Base-by-base conservation (phyloP, 2,113 vertebrate genomes). In the Uria aalge region DNA sequence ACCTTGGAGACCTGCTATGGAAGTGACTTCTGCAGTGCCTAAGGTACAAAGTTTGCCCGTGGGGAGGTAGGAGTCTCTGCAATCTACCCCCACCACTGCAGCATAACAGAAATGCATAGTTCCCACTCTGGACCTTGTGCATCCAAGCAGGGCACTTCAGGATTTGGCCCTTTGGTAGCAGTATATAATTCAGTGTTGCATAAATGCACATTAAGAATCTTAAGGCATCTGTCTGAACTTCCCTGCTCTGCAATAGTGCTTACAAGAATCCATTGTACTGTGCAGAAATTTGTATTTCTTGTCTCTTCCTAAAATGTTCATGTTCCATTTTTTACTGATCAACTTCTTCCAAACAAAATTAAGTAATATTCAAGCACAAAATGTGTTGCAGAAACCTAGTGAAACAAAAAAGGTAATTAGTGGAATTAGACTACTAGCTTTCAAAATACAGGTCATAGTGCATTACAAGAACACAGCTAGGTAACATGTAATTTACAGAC, bases 151-250 rank as follows among this genome's bases (percentile, higher is more conserved):
- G 96, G 94, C 94, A 97, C 96, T 97, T 97, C 94, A 95, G 94
- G 77, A 95, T 95, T 96, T 98, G 96, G 96, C 98, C 94, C 94
- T 97, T 97, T 94, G 85, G 91, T 94, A 96, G 87, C 88, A 95
- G 83, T 88, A 90, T 94, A 40, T 91, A 95, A 91, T 96, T 97
- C 95, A 96, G 56, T 92, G 97, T 85, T 98, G 97, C 97, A 97
- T 95, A 97, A 97, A 98, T 94, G 97, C 97, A 98, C 85, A 81
- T 96, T 80, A 93, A 96, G 97, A 94, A 97, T 97, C 96, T 97
- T 98, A 98, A 98, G 98, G 98, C 98, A 98, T 98, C 97, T 95
- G 95, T 97, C 96, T 96, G 96, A 96, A 97, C 92, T 93, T 97
- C 95, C 97, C 97, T 94, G 93, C 94, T 97, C 92, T 95, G 96